Conservation (phyloP, 37 sponge, comb jelly and placozoan genomes). For the Theonella swinhoei region DNA sequence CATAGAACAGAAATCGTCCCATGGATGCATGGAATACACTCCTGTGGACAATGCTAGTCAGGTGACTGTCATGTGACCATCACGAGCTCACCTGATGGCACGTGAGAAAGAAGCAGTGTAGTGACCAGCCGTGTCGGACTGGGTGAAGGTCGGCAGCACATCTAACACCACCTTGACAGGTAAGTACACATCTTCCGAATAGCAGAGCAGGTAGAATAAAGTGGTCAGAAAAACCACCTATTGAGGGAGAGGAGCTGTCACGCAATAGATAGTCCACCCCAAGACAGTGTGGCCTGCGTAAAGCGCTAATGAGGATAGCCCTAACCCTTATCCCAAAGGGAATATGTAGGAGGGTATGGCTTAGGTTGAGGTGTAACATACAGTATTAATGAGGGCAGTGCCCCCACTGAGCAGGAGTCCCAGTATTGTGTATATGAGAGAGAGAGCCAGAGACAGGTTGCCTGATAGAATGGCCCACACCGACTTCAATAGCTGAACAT, state of each 20-base stretch:
- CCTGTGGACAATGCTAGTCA: constrained; percentile 14
- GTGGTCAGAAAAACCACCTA: constrained; percentile 93
- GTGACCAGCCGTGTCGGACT: background rate
- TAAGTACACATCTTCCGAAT: constrained; percentile 80
- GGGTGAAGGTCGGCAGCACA: constrained; percentile 48
- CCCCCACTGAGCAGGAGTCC: constrained; percentile 44
- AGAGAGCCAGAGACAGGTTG: constrained; percentile 44
- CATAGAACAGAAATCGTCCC: constrained; percentile 85
- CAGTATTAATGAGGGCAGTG: constrained; percentile 37
- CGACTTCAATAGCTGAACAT: constrained; percentile 50
- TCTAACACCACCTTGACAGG: constrained; percentile 67
- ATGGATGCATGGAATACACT: constrained; percentile 91
- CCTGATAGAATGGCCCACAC: constrained; percentile 44
- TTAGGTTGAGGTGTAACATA: constrained; percentile 3
- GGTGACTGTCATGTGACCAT: background rate
- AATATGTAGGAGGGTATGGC: too few relatives aligned
- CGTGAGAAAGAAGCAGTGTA: constrained; percentile 19
- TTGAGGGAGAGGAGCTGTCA: background rate
- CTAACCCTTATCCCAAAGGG: too few relatives aligned
- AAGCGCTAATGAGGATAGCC: too few relatives aligned
- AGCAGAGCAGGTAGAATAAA: constrained; percentile 89
- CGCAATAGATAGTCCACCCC: background rate
- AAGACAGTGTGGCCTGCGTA: too few relatives aligned
- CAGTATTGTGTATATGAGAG: constrained; percentile 15
- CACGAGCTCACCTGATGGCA: constrained; percentile 39